A percentile compares a stretch with the other conserved stretches of the same genome.
phyloP scores from a whole-genome alignment of 2,113 vertebrate genomes.

The Galeopterus variegatus region DNA sequence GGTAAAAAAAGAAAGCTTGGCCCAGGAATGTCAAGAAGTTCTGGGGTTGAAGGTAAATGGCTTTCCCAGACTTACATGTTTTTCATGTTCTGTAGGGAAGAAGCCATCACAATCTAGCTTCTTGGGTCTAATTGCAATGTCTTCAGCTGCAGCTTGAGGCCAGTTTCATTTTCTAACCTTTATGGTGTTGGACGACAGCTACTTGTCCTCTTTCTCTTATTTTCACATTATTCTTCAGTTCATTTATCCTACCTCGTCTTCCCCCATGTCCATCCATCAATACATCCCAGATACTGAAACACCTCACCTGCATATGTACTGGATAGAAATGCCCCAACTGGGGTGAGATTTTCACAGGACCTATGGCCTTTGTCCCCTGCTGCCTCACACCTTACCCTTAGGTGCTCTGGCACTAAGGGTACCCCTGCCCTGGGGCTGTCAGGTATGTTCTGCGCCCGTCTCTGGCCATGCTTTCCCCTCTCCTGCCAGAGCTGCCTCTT shows the following conservation, averaged over 20 bases:
- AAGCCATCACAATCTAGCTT: neutral
- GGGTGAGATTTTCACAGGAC: neutral
- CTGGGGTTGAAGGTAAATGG: neutral
- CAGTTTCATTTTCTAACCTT: slow-evolving; percentile 28
- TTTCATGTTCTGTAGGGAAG: neutral
- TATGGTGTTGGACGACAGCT: neutral
- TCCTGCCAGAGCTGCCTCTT: neutral
- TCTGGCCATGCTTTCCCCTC: neutral
- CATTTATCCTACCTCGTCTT: neutral
- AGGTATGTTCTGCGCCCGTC: neutral
- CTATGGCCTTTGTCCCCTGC: neutral
- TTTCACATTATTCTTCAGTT: slow-evolving; percentile 2
- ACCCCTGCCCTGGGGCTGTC: neutral
- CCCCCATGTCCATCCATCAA: neutral
- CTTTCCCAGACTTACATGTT: neutral
- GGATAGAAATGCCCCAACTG: neutral
- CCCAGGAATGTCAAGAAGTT: neutral
- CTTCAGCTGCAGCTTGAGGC: neutral
- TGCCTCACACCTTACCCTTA: neutral
- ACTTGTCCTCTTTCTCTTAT: neutral
- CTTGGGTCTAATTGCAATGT: neutral
- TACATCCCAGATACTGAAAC: neutral
- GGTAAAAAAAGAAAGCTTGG: neutral
- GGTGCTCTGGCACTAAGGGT: neutral
- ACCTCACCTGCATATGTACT: neutral